Percentiles rank a stretch among this genome's conserved stretches.
phyloP scores from a whole-genome alignment of 1,140 invertebrate genomes.

The Lineus longissimus region DNA sequence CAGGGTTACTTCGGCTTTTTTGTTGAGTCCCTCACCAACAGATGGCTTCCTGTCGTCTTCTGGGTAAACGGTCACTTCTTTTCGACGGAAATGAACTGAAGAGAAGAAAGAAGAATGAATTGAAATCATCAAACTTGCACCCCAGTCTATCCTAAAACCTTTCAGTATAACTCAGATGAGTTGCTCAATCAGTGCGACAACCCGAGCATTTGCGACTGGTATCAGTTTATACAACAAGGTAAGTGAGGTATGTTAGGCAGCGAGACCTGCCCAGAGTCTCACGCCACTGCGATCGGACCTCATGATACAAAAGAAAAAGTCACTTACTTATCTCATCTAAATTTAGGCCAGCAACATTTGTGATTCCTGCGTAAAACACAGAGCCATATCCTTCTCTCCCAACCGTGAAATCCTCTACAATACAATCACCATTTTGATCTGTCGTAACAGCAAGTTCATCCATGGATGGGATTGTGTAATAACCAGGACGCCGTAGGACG shows the following conservation, averaged over 20 bases:
- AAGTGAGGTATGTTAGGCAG: no score
- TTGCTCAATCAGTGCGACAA: no score
- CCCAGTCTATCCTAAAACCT: no score
- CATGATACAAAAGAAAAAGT: neutral
- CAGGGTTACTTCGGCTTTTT: slow-evolving; percentile 83
- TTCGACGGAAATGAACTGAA: slow-evolving; percentile 62
- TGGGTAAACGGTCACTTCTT: slow-evolving; percentile 66
- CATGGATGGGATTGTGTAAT: slow-evolving; percentile 80
- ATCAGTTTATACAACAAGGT: no score
- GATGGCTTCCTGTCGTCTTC: slow-evolving; percentile 69
- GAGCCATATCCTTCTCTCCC: slow-evolving; percentile 88
- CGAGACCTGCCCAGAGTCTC: no score
- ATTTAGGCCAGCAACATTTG: slow-evolving; percentile 85
- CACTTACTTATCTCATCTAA: slow-evolving; percentile 75
- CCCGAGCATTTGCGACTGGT: no score
- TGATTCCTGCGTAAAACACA: slow-evolving; percentile 75
- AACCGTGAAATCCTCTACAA: slow-evolving; percentile 86
- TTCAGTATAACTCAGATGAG: no score
- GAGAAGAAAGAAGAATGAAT: neutral
- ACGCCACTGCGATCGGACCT: no score
- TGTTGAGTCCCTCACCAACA: slow-evolving; percentile 82
- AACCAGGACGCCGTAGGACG: slow-evolving; percentile 62
- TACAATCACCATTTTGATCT: slow-evolving; percentile 71
- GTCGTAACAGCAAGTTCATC: slow-evolving; percentile 67
- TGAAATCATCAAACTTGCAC: slow-evolving; percentile 7